Conservation (phyloP, 2,113 vertebrate species). For the Protobothrops mucrosquamatus region DNA sequence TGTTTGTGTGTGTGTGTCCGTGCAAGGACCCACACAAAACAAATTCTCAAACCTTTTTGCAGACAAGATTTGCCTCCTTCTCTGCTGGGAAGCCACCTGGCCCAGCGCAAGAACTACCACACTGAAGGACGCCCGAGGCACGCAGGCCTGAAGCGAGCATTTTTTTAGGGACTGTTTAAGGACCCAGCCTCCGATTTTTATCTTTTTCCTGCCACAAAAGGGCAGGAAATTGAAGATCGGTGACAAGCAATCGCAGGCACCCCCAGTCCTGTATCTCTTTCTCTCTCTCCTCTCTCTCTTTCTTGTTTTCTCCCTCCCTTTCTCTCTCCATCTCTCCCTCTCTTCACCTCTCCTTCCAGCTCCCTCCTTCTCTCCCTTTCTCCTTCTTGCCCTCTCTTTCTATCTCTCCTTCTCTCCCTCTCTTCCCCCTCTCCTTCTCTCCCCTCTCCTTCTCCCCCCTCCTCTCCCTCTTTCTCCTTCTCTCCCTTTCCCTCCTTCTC, state of each 20-base stretch:
- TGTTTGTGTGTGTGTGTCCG: too few relatives aligned
- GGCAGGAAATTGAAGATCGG: not conserved
- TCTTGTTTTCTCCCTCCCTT: too few relatives aligned
- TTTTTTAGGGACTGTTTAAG: not conserved
- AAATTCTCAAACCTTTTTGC: not conserved
- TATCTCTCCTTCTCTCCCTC: too few relatives aligned
- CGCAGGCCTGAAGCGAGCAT: not conserved
- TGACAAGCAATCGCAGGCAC: not conserved
- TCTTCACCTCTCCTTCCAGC: rapidly evolving
- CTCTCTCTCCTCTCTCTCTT: too few relatives aligned
- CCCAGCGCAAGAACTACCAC: not conserved
- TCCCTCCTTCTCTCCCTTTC: too few relatives aligned
- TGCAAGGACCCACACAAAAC: not conserved
- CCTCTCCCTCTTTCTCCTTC: too few relatives aligned
- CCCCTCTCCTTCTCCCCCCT: too few relatives aligned
- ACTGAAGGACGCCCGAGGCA: not conserved
- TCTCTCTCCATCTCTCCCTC: too few relatives aligned
- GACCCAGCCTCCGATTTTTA: not conserved
- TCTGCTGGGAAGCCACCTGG: not conserved
- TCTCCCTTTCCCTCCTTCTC: too few relatives aligned
- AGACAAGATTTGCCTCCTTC: not conserved
- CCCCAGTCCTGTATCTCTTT: not conserved
- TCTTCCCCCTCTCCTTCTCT: too few relatives aligned
- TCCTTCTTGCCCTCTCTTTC: too few relatives aligned
- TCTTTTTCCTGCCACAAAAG: not conserved